A percentile compares a stretch with the other conserved stretches of the same genome.
These are phyloP conservation scores for Colletes collaris DNA, from an alignment of 2,888 invertebrate species.

Conservation along the genomic window DNA sequence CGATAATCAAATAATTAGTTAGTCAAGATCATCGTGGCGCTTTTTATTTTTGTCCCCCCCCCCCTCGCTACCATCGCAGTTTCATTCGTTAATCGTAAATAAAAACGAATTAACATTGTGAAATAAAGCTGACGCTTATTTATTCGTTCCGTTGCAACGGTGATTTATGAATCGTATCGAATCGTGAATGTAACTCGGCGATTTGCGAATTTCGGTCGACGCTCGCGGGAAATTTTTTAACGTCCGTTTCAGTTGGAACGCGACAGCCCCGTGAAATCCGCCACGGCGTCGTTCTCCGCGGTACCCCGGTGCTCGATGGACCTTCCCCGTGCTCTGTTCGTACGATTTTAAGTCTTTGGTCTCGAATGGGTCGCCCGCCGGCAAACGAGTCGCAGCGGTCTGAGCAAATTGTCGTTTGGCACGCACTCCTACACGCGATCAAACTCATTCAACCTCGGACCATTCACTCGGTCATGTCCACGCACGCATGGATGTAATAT, in stretches of 20 bases:
- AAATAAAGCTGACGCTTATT: too few species aligned
- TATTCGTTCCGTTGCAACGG: too few species aligned
- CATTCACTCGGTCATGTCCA: conserved; percentile 64
- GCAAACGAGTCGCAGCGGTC: conserved; percentile 75
- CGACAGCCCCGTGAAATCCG: background rate
- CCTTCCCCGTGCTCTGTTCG: conserved; percentile 71
- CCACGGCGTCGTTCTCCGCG: conserved; percentile 33
- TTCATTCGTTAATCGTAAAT: too few species aligned
- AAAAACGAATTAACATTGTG: too few species aligned
- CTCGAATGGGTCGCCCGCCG: conserved; percentile 79
- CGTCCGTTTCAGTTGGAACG: background rate
- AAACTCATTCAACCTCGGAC: conserved; percentile 62
- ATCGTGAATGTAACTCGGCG: too few species aligned
- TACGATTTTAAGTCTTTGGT: conserved; percentile 80
- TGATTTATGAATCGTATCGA: too few species aligned
- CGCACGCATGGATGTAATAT: conserved; percentile 51
- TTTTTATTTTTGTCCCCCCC: too few species aligned
- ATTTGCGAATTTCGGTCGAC: background rate
- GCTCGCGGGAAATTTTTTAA: background rate
- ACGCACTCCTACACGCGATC: conserved; percentile 73
- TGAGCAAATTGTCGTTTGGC: conserved; percentile 81
- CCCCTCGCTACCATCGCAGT: too few species aligned
- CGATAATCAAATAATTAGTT: too few species aligned
- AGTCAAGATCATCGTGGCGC: too few species aligned
- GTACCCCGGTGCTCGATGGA: conserved; percentile 45